Base-by-base conservation (phyloP, 2,113 vertebrate species). In the Chlorocebus sabaeus region DNA sequence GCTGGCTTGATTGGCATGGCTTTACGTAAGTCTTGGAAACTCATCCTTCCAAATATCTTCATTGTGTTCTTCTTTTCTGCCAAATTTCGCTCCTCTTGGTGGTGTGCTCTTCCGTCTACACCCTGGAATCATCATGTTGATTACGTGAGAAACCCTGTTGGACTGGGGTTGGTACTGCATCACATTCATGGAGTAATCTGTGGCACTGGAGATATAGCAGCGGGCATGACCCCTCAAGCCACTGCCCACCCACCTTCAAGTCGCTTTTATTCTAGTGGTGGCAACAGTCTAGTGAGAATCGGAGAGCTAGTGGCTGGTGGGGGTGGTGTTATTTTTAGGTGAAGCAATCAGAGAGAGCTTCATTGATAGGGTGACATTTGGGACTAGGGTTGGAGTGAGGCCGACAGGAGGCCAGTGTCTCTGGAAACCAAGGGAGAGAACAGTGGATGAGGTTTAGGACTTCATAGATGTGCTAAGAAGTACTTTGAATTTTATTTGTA, bases 101-200 rank as follows among this genome's bases (percentile, higher is more conserved):
- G 50, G 61, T 73, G 6, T 35, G 22, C 40, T 87, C 11, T 43
- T 61, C 64, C 61, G 30, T 9, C 9, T 91, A 2, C 6, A 27
- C 22, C 22, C 50, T 82, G n/a, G 52, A 30, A 75, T 73, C 30
- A 10, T 55, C 35, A 4, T 30, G 30, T 55, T 72, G 40, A 70
- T 87, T 43, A 55, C 3, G 38, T 4, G 40, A 22, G 72, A 91
- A 88, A 8, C 55, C 23, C 1, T 2, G 3, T 38, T 23, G 38
- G 64, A 2, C 8, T 85, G 88, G 40, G 45, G 10, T 48, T 48
- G 38, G 8, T 40, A 64, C 3, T 14, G 27, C 30, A 6, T 23
- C 16, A 45, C 0, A 0, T 17, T 17, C 8, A 6, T 7, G 45
- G 83, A 35, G 32, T n/a, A 0, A 61, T 73, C 5, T 43, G 43